Evolutionary conservation across 2,113 vertebrate species (phyloP).

Genomic region (Paracyprichromis sp.): DNA sequence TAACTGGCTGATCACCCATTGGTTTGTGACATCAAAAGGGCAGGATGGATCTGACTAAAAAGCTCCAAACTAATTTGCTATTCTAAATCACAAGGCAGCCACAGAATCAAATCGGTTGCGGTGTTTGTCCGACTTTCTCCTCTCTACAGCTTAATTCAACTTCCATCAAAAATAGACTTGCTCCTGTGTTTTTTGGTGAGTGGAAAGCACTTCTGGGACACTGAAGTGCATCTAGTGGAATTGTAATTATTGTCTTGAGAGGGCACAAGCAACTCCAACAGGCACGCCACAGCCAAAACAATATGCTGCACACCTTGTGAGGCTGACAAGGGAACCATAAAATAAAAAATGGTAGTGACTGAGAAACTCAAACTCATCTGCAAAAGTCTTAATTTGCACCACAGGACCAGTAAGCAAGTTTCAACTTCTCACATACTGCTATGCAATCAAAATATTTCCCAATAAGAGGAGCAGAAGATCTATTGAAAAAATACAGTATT

Average conservation of each 20-base stretch:
- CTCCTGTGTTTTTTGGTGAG: not conserved
- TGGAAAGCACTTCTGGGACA: not conserved
- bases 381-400: not conserved
- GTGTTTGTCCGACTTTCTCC: not conserved
- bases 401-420: not conserved
- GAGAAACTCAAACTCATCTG: not conserved
- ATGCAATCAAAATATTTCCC: not conserved
- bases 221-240: not conserved
- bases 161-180: not conserved
- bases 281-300: not conserved
- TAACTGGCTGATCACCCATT: slow-evolving; percentile 70
- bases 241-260: not conserved
- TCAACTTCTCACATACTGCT: not conserved
- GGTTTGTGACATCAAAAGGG: not conserved
- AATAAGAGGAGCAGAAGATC: not conserved
- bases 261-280: not conserved
- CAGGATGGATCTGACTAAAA: not conserved
- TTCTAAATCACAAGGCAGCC: not conserved
- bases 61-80: not conserved
- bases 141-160: not conserved
- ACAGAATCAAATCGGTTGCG: not conserved
- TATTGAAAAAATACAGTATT: not conserved
- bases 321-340: not conserved
- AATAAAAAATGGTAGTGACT: not conserved
- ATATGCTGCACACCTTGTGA: not conserved